Base-by-base conservation (phyloP, 2,113 vertebrate genomes). In the Potamarius usumacintae region DNA sequence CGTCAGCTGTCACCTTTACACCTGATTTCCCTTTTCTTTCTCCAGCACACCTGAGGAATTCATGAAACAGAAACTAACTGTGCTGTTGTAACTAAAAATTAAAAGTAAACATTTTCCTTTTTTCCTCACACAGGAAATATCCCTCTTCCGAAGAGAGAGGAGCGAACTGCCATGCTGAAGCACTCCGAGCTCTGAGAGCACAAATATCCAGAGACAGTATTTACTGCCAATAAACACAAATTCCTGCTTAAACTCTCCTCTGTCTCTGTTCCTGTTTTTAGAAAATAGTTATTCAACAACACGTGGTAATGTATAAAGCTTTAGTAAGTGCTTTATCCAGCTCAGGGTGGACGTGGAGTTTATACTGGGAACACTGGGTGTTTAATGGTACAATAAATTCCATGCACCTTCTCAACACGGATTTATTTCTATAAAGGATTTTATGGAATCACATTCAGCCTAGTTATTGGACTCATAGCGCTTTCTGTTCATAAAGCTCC, bases 81-180 rank as follows among this genome's bases (percentile, higher is more conserved):
- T 80, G 53, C 15, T 20, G 7, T 60, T 34, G 5, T 3, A 42
- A 22, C 34, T 50, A 11, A 77, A 53, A 12, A 7, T 7, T 77
- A 9, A 9, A 48, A 74, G 12, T 50, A 76, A 76, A 18, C 7
- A 3, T 11, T 77, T 77, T 27, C 50, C 12, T 17, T 27, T 50
- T 11, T 52, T 34, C 57, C 86, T 50, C 18, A 12, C 62, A 63
- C 93, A 99, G 98, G 98, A 93, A 99, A 99, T 90, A 97, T 98
- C 92, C 94, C 98, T 91, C 89, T 98, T 72, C 95, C 95, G 89
- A 93, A 94, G 88, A 92, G 94, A 69, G 96, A 95, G 80, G 95
- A 96, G 88, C 93, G 94, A 78, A 52, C 90, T 2, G 83, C 92
- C 60, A 88, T 95, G 86, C 89, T 95, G 78, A 93, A 92, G 90